A percentile compares a stretch with the other conserved stretches of the same genome.
These are phyloP conservation scores for Acanthosepion lycidas DNA, from an alignment of 2,888 invertebrate genomes.

Conservation along the genomic window DNA sequence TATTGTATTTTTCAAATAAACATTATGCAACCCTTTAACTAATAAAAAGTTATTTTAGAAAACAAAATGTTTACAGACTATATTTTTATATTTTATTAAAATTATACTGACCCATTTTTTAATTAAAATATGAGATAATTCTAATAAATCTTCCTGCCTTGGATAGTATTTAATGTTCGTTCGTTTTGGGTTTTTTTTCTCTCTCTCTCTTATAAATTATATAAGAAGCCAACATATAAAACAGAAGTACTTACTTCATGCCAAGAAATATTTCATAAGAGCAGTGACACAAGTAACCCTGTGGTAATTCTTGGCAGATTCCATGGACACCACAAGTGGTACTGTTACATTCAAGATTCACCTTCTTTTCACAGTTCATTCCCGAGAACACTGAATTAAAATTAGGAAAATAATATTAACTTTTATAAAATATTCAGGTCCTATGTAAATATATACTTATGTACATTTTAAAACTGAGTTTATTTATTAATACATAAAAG, in stretches of 20 bases:
- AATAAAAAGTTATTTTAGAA: no score
- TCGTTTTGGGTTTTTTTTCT: no score
- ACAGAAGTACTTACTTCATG: background rate
- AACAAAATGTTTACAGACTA: no score
- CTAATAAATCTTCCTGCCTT: no score
- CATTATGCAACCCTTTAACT: no score
- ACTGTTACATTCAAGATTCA: background rate
- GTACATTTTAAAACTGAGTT: background rate
- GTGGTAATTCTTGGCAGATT: constrained; percentile 92
- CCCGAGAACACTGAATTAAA: background rate
- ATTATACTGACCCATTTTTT: no score
- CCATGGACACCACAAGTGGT: constrained; percentile 93
- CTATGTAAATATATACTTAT: background rate
- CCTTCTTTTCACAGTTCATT: background rate
- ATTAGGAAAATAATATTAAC: background rate
- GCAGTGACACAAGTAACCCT: constrained; percentile 94
- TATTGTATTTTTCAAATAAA: no score
- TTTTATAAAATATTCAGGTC: background rate
- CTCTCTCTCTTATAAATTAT: background rate
- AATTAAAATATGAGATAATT: no score
- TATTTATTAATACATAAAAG: background rate
- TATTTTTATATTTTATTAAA: no score
- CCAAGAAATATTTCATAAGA: constrained; percentile 78
- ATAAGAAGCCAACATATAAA: background rate
- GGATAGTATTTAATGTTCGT: no score